These are phyloP conservation scores for Trinorchestia longiramus DNA, from an alignment of 1,140 invertebrate species.

Conservation along the genomic window DNA sequence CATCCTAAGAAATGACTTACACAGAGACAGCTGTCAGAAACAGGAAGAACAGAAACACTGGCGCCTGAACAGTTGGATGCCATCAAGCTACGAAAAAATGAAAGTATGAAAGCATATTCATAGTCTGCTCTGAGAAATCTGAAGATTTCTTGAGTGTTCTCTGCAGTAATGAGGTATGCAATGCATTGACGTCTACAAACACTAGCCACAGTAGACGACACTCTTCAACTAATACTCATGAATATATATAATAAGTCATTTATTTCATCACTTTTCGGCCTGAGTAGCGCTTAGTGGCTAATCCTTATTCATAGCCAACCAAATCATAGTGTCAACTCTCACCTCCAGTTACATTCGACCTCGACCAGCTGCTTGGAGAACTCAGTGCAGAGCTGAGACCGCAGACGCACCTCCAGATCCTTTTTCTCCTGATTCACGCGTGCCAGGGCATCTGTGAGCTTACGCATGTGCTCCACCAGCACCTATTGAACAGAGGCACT, in stretches of 20 bases:
- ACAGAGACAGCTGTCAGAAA: neutral
- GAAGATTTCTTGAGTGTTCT: neutral
- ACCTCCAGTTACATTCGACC: constrained; percentile 65
- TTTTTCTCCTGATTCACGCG: constrained; percentile 65
- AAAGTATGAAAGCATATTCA: too few species aligned
- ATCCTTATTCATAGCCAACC: neutral
- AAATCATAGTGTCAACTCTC: neutral
- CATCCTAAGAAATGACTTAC: neutral
- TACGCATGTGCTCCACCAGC: constrained; percentile 62
- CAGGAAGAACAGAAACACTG: neutral
- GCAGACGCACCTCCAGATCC: constrained; percentile 61
- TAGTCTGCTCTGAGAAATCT: neutral
- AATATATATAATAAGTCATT: neutral
- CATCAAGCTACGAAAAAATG: neutral
- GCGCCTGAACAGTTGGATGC: neutral
- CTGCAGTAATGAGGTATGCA: neutral
- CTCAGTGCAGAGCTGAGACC: constrained; percentile 65
- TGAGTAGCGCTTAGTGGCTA: neutral
- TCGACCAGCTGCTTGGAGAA: constrained; percentile 66
- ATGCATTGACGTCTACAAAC: neutral
- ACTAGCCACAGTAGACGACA: neutral
- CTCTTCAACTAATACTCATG: neutral
- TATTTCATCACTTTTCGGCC: neutral
- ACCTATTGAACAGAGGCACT: constrained; percentile 49
- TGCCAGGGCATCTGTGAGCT: constrained; percentile 61